Base-by-base conservation (phyloP, 2,888 invertebrate genomes). In the Apoda limacodes region DNA sequence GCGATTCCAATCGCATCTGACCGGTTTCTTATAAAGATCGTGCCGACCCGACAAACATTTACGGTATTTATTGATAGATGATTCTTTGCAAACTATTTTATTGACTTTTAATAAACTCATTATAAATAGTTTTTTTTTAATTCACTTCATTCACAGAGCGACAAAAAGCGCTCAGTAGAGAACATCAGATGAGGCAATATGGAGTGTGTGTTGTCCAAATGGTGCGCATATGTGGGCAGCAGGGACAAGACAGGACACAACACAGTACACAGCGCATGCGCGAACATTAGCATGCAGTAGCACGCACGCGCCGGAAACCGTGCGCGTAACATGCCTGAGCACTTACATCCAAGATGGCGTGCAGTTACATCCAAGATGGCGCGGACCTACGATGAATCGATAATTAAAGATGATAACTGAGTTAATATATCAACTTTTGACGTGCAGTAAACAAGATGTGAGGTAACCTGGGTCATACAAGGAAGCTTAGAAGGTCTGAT, bases 221-320 rank as follows among this genome's bases (percentile, higher is more conserved):
- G 48, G 60, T 60, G 63, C 67, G 57, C 57, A 52, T 52, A 60
- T 53, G 61, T 52, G 45, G 48, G 39, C 37, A 46, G 55, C n/a
- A n/a, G n/a, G n/a, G n/a, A n/a, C n/a, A n/a, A n/a, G n/a, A n/a
- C n/a, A n/a, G n/a, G 55, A 55, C 60, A 58, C 59, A 59, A 59
- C 60, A 36, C 48, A 48, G 45, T 43, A 60, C 62, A 50, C 48
- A 31, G 48, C 57, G 58, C 62, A 60, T 52, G 53, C 63, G 62
- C 62, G 51, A 56, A 62, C 71, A 80, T 80, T 76, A 80, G 68
- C 69, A 80, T 78, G 74, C 78, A 52, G 37, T 43, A 56, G 54
- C 71, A 70, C 69, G 75, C 78, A 61, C 65, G 40, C 63, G 67
- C 70, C 78, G 78, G 80, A 80, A 78, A 71, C 65, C 71, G 65